Evolutionary conservation across 2,797 vertebrate genomes (phyloP), one percentile per base, ranked within the genome.

Genomic region (Mus spretus): DNA sequence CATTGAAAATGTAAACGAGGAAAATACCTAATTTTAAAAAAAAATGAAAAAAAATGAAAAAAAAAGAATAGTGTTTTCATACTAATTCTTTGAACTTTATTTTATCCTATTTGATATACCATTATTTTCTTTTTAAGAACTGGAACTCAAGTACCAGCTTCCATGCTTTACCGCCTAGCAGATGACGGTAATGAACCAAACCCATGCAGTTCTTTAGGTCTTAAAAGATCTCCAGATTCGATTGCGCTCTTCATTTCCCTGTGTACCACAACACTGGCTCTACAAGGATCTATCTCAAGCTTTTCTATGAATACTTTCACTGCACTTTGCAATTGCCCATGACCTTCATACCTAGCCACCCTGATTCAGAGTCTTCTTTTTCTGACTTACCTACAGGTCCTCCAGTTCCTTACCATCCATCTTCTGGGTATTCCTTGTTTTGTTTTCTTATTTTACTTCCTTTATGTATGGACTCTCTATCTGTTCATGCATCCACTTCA

Each of bases 41-140:
- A n/a, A n/a, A n/a, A n/a, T n/a, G n/a, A n/a, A n/a, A n/a, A n/a
- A n/a, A n/a, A n/a, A n/a, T n/a, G n/a, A n/a, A n/a, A n/a, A n/a
- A n/a, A n/a, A n/a, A n/a, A 55, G 63, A 47, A 70, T 53, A 47
- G 26, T 7, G 40, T 80, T 40, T 63, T 22, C 28, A 47, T 84
- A 65, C 63, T 31, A 12, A 65, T 65, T 63, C 17, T 34, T 84
- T 47, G 40, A 47, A 31, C 11, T 65, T 65, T 19, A 82, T 40
- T 82, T 17, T 61, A 47, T 47, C 59, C 26, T 34, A 31, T 47
- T 22, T 65, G 61, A 65, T 47, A 6, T 84, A 17, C 34, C 61
- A 26, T 67, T 84, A 63, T 22, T 90, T 79, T 67, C 20, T 28
- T 86, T 89, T 75, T 83, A 50, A 80, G 37, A 95, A 86, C 67